Percentiles rank a stretch among this genome's conserved stretches.
Evolutionary conservation across 2,888 invertebrate genomes (phyloP).

Genomic region (Dynastes tityus): DNA sequence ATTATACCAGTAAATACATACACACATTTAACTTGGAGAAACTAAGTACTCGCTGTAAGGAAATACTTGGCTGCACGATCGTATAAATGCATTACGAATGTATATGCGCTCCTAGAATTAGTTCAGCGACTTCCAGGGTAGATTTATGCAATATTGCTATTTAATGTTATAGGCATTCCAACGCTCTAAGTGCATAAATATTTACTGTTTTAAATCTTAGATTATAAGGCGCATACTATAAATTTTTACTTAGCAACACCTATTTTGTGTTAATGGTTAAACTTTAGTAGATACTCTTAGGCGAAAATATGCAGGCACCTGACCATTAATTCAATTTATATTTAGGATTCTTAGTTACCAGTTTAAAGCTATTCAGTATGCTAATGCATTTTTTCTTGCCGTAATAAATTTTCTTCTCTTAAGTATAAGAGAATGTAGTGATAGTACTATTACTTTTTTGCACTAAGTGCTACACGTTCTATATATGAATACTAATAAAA

Average conservation of each 20-base stretch:
- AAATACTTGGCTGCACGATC: constrained; percentile 14
- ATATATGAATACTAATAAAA: no score
- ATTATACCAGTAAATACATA: constrained; percentile 11
- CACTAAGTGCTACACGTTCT: no score
- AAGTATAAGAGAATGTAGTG: no score
- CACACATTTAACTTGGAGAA: constrained; percentile 29
- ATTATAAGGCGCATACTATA: not conserved
- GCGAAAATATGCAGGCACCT: not conserved
- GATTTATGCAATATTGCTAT: constrained; percentile 34
- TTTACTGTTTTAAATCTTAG: constrained; percentile 6
- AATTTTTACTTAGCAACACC: constrained; percentile 18
- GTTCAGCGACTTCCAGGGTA: constrained; percentile 12
- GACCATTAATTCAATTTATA: not conserved
- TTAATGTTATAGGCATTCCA: constrained; percentile 17
- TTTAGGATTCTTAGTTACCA: not conserved
- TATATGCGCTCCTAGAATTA: constrained; percentile 29
- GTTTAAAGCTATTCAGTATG: not conserved
- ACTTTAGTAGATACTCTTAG: not conserved
- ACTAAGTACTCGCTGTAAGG: constrained; percentile 23
- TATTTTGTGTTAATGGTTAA: not conserved
- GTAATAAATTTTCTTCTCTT: not conserved
- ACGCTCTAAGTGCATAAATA: constrained; percentile 18
- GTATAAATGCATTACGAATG: constrained; percentile 33
- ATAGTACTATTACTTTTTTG: no score
- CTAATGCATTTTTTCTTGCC: not conserved